Evolutionary conservation across 1,140 invertebrate species (phyloP).

Genomic region (Lordiphosa stackelbergi): DNA sequence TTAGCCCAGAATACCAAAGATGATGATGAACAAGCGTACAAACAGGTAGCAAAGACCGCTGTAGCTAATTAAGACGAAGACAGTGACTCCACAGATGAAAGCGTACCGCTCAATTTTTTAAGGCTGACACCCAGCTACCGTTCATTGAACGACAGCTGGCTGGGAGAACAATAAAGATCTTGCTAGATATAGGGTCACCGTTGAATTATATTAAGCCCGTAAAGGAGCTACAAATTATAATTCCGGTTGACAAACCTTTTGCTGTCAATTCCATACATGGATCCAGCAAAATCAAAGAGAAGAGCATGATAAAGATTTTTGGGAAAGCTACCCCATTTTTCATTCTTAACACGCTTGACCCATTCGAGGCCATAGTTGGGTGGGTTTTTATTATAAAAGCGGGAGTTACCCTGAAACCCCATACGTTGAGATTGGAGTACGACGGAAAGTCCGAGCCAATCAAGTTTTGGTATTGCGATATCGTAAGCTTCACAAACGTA

Average conservation of each 20-base stretch:
- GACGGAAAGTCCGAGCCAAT: neutral
- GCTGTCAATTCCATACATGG: conserved; percentile 2
- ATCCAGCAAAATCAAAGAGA: neutral
- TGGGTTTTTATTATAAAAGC: neutral
- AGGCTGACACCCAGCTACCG: too few species aligned
- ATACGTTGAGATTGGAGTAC: neutral
- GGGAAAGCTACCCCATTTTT: neutral
- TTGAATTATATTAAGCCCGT: conserved; percentile 1
- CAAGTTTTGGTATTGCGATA: too few species aligned
- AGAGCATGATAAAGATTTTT: neutral
- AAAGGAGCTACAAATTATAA: neutral
- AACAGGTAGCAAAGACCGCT: neutral
- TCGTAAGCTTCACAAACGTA: too few species aligned
- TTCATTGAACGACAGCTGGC: neutral
- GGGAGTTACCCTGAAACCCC: neutral
- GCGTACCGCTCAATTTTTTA: neutral
- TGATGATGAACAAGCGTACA: neutral
- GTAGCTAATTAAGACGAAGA: neutral
- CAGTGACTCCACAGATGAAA: neutral
- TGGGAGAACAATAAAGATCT: neutral
- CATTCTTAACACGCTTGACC: neutral
- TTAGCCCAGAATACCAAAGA: neutral
- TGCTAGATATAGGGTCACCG: conserved; percentile 2
- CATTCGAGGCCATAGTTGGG: neutral
- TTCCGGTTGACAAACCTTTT: conserved; percentile 1